phyloP scores from a whole-genome alignment of 2,888 invertebrate species.

The Agrochola lota region DNA sequence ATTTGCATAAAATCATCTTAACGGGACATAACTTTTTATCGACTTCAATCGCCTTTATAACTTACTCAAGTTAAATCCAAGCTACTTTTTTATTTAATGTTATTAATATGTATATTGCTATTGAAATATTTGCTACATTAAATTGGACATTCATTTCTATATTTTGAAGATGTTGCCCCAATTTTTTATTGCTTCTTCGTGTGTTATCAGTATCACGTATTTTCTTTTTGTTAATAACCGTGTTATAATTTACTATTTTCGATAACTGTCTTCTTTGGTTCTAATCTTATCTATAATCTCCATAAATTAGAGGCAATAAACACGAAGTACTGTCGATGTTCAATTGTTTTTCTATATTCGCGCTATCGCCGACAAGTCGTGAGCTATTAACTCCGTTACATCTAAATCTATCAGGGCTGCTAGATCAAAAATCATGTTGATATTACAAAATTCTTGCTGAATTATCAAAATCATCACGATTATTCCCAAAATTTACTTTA shows the following conservation, averaged over 20 bases:
- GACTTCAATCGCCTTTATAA: slow-evolving; percentile 40
- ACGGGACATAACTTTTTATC: slow-evolving; percentile 50
- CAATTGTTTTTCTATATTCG: slow-evolving; percentile 77
- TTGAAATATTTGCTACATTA: slow-evolving; percentile 45
- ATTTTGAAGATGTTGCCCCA: slow-evolving; percentile 31
- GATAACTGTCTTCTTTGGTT: slow-evolving; percentile 62
- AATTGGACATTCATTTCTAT: slow-evolving; percentile 25
- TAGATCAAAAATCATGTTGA: background rate
- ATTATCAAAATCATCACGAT: too few species aligned
- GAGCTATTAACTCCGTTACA: slow-evolving; percentile 81
- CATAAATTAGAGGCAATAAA: slow-evolving; percentile 83
- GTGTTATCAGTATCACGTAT: slow-evolving; percentile 47
- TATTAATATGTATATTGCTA: slow-evolving; percentile 18
- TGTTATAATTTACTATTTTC: slow-evolving; percentile 60
- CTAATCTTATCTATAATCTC: slow-evolving; percentile 73
- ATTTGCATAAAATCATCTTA: slow-evolving; percentile 55
- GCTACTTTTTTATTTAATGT: slow-evolving; percentile 28
- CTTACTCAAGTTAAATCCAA: slow-evolving; percentile 38
- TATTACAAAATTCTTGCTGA: background rate
- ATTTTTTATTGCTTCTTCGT: slow-evolving; percentile 63
- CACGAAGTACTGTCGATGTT: slow-evolving; percentile 75
- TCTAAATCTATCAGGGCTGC: slow-evolving; percentile 64
- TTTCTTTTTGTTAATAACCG: slow-evolving; percentile 58
- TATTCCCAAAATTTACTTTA: too few species aligned
- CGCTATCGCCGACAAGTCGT: slow-evolving; percentile 83